phyloP scores from a whole-genome alignment of 2,113 vertebrate genomes.

The Sapajus apella region DNA sequence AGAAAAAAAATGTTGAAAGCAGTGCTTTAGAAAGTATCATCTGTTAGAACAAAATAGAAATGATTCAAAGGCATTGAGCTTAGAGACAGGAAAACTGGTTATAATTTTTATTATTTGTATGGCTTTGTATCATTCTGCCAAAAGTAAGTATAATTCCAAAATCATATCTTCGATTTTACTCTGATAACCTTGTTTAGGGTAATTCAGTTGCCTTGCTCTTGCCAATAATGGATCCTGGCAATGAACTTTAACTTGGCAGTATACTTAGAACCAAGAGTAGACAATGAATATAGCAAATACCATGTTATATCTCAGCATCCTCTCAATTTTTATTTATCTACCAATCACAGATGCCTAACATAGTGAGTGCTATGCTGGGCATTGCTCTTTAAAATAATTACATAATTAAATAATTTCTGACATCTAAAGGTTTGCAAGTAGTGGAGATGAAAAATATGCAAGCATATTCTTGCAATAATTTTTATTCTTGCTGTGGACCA shows the following conservation, averaged over 20 bases:
- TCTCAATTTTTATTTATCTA: neutral
- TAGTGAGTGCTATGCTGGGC: neutral
- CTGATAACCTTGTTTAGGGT: neutral
- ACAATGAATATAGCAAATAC: neutral
- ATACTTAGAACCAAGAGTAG: neutral
- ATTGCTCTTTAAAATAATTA: neutral
- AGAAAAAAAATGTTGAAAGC: neutral
- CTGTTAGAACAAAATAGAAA: slow-evolving; percentile 13
- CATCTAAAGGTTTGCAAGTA: neutral
- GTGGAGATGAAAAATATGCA: neutral
- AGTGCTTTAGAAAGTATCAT: slow-evolving; percentile 7
- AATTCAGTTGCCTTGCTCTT: neutral
- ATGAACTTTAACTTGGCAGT: neutral
- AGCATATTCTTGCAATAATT: neutral
- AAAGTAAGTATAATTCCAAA: slow-evolving; percentile 17
- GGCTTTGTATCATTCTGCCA: neutral
- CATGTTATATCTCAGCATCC: neutral
- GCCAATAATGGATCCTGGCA: neutral
- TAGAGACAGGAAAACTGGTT: neutral
- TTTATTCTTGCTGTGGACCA: too few relatives aligned
- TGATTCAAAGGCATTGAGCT: neutral
- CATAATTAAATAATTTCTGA: neutral
- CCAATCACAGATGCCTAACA: neutral
- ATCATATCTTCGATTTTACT: neutral
- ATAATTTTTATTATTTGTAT: neutral